Evolutionary conservation across 2,113 vertebrate genomes (phyloP), one percentile per base, ranked within the genome.

Genomic region (Chlamydotis undulata): DNA sequence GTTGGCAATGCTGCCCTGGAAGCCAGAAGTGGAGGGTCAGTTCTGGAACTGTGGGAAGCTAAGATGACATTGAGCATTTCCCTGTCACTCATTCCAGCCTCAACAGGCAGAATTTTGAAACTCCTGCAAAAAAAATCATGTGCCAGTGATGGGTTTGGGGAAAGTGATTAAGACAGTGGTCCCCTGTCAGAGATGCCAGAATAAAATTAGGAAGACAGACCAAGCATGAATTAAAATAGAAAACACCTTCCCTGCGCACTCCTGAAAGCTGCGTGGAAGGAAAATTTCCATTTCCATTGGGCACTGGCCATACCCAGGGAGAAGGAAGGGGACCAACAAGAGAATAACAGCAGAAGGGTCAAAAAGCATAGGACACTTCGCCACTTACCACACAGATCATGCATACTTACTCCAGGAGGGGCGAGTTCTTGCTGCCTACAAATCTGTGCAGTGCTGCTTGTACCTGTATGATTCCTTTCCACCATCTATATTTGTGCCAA

Each of bases 401-500:
- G 21, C 12, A 9, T 28, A 21, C 10, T 57, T 23, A 0, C 80
- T 61, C n/a, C 56, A 68, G 92, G 59, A 49, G 41, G 52, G 43
- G 5, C n/a, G 7, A 13, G 37, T 70, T 91, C 93, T 79, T 55
- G 68, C 61, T 91, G 70, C 91, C 77, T 83, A 13, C 50, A 96
- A 95, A 87, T 95, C 88, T 94, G 67, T 88, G 43, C 78, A 47
- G 17, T 52, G 68, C 56, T 73, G 89, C 71, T 92, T 49, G 19
- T 94, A 96, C 91, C 59, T 89, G 81, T 78, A 6, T 74, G 68
- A 88, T 83, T 83, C 71, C 67, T 33, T 56, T 53, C 70, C 65
- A 69, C 76, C 68, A 77, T 90, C 89, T 95, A 81, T 57, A 69
- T 76, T 82, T 87, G 65, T 84, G 87, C 90, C 81, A 64, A 75